phyloP scores from a whole-genome alignment of 1,140 invertebrate genomes.

The Magallana gigas region DNA sequence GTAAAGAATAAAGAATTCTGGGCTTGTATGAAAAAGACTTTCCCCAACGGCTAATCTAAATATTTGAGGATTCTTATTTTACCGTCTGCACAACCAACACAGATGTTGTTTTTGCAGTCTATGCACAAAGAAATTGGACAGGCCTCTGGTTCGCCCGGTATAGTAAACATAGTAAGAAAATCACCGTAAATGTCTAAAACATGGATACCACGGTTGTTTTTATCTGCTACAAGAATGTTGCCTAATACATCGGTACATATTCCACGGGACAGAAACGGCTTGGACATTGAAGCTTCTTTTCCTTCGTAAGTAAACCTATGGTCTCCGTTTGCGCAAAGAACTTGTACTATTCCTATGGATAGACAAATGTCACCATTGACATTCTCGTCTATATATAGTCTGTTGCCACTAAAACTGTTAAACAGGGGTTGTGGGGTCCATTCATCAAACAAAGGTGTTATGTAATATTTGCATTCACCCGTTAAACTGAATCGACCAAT shows the following conservation, averaged over 20 bases:
- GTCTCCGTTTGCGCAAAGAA: background rate
- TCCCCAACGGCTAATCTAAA: background rate
- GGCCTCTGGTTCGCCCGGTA: background rate
- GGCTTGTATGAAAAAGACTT: too few relatives aligned
- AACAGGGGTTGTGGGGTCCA: background rate
- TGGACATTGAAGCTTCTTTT: background rate
- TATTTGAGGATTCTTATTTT: background rate
- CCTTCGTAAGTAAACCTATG: background rate
- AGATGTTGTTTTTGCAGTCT: background rate
- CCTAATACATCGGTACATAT: background rate
- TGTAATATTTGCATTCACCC: background rate
- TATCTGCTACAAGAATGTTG: background rate
- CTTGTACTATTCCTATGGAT: background rate
- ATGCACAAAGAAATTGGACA: background rate
- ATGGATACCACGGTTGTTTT: background rate
- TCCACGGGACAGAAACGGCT: background rate
- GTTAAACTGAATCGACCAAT: background rate
- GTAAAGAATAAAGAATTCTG: too few relatives aligned
- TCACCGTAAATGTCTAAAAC: background rate
- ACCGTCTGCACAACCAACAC: background rate
- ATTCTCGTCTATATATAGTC: background rate
- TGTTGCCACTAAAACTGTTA: background rate
- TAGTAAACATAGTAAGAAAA: background rate
- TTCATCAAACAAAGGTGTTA: background rate
- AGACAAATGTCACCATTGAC: background rate